Evolutionary conservation across 2,888 invertebrate species (phyloP), one percentile per base, ranked within the genome.

Genomic region (Macaria notata): DNA sequence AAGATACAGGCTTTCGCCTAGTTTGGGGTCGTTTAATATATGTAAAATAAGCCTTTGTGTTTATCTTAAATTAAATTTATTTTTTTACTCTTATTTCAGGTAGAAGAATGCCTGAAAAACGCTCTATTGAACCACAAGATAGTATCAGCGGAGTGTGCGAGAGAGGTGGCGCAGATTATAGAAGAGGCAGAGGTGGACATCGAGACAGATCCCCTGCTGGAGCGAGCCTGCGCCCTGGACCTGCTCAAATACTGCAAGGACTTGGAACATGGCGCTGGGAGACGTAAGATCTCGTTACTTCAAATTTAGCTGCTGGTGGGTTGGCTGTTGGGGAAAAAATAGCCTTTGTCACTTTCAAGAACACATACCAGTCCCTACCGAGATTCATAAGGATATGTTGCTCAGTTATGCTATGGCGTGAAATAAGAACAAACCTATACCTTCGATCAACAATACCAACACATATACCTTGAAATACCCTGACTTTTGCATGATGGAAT

Each of bases 121-220:
- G 95, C 96, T 9, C 94, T 97, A 55, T 89, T 96, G 56, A 93
- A 94, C 69, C 95, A 94, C 65, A 93, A 93, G 76, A 95, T 97
- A 52, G 94, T 94, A 62, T 95, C 95, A 38, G 93, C 93, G 6
- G 94, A 94, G 66, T 98, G 98, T 79, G 94, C 95, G 46, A 89
- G 95, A 61, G 98, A 98, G 89, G 95, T 99, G 29, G 97, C 97
- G 0, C 95, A 95, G 70, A 93, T 98, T 61, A 96, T 99, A 65
- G 96, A 97, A 73, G 96, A 97, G 79, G 95, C 96, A 0, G 95
- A 96, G 78, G 96, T 98, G 0, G 99, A 99, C 82, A 98, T 99
- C 63, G 97, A 99, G 69, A 96, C 97, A 1, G 99, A 99, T 90
- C 98, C 98, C 0, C 84, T 98, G 48, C 88, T 99, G 58, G 96